Conservation (phyloP, 2,113 vertebrate species). For the Regulus satrapa region DNA sequence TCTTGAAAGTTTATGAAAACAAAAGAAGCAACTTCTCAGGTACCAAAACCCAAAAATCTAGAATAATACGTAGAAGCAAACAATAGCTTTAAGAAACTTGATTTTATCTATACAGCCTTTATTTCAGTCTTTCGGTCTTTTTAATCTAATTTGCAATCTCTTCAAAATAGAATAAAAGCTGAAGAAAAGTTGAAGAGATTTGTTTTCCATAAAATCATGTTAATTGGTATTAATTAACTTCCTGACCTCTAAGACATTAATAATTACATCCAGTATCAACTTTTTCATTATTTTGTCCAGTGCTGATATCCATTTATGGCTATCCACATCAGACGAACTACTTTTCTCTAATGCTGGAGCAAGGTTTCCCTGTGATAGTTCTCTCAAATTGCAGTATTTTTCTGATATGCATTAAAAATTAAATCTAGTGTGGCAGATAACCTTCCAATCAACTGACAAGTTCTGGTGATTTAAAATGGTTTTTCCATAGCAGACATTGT, state of each 20-base stretch:
- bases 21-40: neutral
- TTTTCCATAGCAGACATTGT: neutral
- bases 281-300: neutral
- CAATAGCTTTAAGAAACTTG: neutral
- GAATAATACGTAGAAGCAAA: neutral
- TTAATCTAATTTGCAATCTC: neutral
- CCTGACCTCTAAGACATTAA: neutral
- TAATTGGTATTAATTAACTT: neutral
- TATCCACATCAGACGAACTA: neutral
- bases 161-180: neutral
- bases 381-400: neutral
- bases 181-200: neutral
- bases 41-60: neutral
- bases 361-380: neutral
- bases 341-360: neutral
- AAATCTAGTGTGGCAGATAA: neutral
- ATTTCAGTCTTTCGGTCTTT: neutral
- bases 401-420: neutral
- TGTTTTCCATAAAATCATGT: neutral
- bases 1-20: neutral
- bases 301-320: neutral
- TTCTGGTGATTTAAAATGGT: neutral
- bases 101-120: neutral
- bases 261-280: neutral
- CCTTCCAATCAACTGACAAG: neutral